Evolutionary conservation across 1,140 invertebrate genomes (phyloP).

Genomic region (Nasonia vitripennis): DNA sequence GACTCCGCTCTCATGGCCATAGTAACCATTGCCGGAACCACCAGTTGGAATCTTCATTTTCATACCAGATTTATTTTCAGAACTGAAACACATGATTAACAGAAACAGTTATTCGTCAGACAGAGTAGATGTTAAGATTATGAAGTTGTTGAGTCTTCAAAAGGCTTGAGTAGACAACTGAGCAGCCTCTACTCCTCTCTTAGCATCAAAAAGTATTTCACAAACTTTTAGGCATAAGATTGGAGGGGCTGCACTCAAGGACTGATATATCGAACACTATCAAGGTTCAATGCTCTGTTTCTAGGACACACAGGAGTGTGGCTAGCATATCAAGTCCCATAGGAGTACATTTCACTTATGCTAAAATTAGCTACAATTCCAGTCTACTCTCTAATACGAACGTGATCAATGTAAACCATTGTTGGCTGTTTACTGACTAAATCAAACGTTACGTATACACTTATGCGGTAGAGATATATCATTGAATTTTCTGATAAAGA

Average conservation of each 20-base stretch:
- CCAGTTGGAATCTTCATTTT: conserved; percentile 78
- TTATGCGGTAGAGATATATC: too few relatives aligned
- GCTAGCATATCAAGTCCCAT: neutral
- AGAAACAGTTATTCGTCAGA: neutral
- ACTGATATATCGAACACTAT: neutral
- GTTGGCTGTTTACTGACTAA: neutral
- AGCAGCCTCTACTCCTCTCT: neutral
- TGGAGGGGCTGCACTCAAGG: conserved; percentile 18
- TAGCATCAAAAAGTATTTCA: neutral
- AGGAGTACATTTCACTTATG: neutral
- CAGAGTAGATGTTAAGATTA: neutral
- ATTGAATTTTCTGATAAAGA: conserved; percentile 10
- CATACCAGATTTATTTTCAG: conserved; percentile 66
- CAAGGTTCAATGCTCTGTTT: conserved; percentile 11
- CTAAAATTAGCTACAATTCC: neutral
- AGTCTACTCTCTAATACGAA: neutral
- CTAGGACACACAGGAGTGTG: conserved; percentile 13
- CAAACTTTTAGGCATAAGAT: neutral
- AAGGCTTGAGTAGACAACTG: neutral
- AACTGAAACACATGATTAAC: conserved; percentile 48
- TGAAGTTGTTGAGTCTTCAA: neutral
- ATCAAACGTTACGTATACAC: neutral
- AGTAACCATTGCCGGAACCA: conserved; percentile 76
- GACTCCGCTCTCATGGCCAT: conserved; percentile 74
- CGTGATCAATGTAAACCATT: neutral